Base-by-base conservation (phyloP, 1,140 invertebrate species). In the Lordiphosa collinella region DNA sequence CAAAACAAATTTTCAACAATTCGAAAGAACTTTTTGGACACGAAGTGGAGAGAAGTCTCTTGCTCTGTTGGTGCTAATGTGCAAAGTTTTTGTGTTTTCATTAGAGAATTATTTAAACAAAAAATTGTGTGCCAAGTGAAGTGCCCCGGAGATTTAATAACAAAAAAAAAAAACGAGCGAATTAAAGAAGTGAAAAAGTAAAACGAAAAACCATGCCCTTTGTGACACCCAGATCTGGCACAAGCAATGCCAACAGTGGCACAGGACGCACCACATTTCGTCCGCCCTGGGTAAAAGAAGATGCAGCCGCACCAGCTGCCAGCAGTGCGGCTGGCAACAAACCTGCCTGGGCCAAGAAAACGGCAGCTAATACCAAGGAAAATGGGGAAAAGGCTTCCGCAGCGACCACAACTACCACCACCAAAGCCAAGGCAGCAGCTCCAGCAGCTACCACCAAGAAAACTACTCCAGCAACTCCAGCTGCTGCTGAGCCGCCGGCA, bases 221-320 rank as follows among this genome's bases (percentile, higher is more conserved):
- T 43, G 86, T 87, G 50, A 78, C 86, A 31, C 80, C 86, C 50
- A 79, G 82, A 41, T 50, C 72, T 58, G 65, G 65, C 36, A 68
- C 82, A 16, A 67, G 62, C 41, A 72, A 89, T 89, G 61, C 63
- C 36, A 64, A 37, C 13, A 55, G 40, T 55, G 60, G 89, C 64
- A 88, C 54, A 9, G 75, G 91, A 66, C 91, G 93, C 60, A 92
- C 92, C 44, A 94, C 93, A 55, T 95, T 94, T 80, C 91, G 94
- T 47, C 94, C 94, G 9, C 95, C 95, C 7, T 96, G 94, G 94
- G 94, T 95, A 10, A 95, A 95, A 85, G 94, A 95, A 58, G 94
- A 93, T 59, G 90, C 88, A 22, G 66, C 57, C 22, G 40, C 65
- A 41, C 38, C 56, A 11, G 90, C 92, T 1, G 89, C 72, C 11